Conservation (phyloP, 2,113 vertebrate species). For the Gobiocypris rarus region DNA sequence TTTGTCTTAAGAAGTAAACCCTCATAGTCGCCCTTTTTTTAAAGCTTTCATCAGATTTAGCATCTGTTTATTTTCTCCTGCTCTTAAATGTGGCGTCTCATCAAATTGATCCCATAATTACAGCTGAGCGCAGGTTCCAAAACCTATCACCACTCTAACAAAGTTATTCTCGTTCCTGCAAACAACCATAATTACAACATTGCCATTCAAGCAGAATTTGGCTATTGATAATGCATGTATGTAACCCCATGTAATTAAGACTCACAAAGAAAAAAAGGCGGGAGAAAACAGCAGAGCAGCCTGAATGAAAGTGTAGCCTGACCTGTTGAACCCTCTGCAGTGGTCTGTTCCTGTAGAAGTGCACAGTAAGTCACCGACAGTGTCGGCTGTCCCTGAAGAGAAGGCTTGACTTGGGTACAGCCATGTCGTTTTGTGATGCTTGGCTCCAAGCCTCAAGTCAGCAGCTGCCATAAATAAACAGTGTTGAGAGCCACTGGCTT, state of each 20-base stretch:
- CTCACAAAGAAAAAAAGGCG: slow-evolving; percentile 36
- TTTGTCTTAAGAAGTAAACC: slow-evolving; percentile 6
- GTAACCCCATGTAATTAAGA: slow-evolving; percentile 62
- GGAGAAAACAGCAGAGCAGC: neutral
- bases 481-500: slow-evolving; percentile 69
- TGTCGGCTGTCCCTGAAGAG: slow-evolving; percentile 58
- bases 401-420: slow-evolving; percentile 62
- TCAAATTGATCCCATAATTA: slow-evolving; percentile 66
- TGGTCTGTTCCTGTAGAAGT: neutral
- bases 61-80: slow-evolving; percentile 17
- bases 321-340: neutral
- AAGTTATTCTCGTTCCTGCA: slow-evolving; percentile 57
- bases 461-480: slow-evolving; percentile 76
- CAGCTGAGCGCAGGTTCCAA: slow-evolving; percentile 58
- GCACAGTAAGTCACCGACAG: slow-evolving; percentile 46
- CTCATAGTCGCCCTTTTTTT: neutral
- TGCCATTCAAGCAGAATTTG: slow-evolving; percentile 62
- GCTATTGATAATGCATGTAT: slow-evolving; percentile 60
- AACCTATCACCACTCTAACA: slow-evolving; percentile 59
- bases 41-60: slow-evolving; percentile 49
- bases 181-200: slow-evolving; percentile 66
- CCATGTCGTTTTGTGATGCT: slow-evolving; percentile 58
- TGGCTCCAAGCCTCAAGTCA: slow-evolving; percentile 66
- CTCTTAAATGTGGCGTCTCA: slow-evolving; percentile 46
- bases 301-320: slow-evolving; percentile 5